Evolutionary conservation across 1,140 invertebrate genomes (phyloP), one percentile per base, ranked within the genome.

Genomic region (Drosophila tristis): DNA sequence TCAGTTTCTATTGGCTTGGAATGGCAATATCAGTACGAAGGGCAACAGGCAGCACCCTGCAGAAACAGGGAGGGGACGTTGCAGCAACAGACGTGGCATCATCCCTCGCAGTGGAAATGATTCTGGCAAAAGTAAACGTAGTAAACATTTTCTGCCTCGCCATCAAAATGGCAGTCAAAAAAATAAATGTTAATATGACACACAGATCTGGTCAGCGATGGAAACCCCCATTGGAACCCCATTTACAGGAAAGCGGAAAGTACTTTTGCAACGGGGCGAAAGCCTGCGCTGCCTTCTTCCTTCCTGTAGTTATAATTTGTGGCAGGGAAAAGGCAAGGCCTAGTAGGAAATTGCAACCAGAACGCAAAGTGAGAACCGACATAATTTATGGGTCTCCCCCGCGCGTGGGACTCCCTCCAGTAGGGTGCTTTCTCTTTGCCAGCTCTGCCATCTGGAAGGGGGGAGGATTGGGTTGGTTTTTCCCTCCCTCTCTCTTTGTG

Each of bases 101-200:
- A n/a, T n/a, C n/a, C n/a, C n/a, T n/a, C n/a, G n/a, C n/a, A n/a
- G n/a, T n/a, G n/a, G n/a, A n/a, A n/a, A n/a, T n/a, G n/a, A n/a
- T n/a, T n/a, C n/a, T n/a, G n/a, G n/a, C n/a, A n/a, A n/a, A n/a
- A n/a, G n/a, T n/a, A n/a, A n/a, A n/a, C n/a, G 16, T 39, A 64
- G 74, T 77, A 78, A 76, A 78, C 79, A 81, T 78, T 75, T 77
- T 87, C 50, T 81, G 81, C 81, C 78, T 63, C 63, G 66, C 70
- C 68, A 70, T 81, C 78, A 78, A 87, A 86, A 87, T 81, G 74
- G 72, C 65, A 81, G 70, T 78, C 78, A 78, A 75, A 78, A 75
- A 86, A 81, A 86, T 87, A 87, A 86, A 86, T 81, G 82, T 81
- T 86, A 86, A 87, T 81, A 87, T 75, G 82, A 60, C 58, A 39